Base-by-base conservation (phyloP, 1,140 invertebrate species). In the Psilanteris sp. region DNA sequence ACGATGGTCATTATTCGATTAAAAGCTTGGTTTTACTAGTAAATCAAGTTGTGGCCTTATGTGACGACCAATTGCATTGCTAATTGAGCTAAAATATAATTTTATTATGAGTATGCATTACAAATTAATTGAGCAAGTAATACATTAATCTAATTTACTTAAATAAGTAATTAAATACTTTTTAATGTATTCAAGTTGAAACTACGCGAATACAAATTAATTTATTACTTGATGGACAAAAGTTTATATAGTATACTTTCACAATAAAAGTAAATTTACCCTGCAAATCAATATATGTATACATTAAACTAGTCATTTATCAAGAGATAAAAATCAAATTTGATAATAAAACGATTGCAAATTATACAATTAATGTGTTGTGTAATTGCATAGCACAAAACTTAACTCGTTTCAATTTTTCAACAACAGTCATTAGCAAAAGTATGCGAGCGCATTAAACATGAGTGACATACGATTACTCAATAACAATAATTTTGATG, bases 1-100 rank as follows among this genome's bases (percentile, higher is more conserved):
- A 2, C 32, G 52, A 59, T 32, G 34, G 34, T 20, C 31, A 24
- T 16, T 50, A 41, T 41, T 34, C 34, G 13, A 61, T 61, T 44
- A 13, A 70, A 43, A 16, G 24, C 26, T 15, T n/a, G 20, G 5
- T 43, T 50, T 61, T 29, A 11, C 10, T 46, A 61, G 46, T 61
- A 70, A 70, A 59, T 59, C 54, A 70, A 27, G 32, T 16, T 2
- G 34, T 43, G 54, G 18, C 27, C 66, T 70, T 16, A 48, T 18
- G 15, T 9, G 26, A 41, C 31, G 64, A 48, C 24, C 34, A 32
- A 52, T 70, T 22, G 1, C 36, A 13, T 20, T 11, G 44, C 11
- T 70, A 61, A 61, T 70, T 61, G 39, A 32, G 48, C 41, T 50
- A 16, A 68, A 68, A 48, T 68, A 57, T 57, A 15, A 41, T 57